A percentile compares a stretch with the other conserved stretches of the same genome.
Evolutionary conservation across 2,888 invertebrate genomes (phyloP).

Genomic region (Arctia plantaginis): DNA sequence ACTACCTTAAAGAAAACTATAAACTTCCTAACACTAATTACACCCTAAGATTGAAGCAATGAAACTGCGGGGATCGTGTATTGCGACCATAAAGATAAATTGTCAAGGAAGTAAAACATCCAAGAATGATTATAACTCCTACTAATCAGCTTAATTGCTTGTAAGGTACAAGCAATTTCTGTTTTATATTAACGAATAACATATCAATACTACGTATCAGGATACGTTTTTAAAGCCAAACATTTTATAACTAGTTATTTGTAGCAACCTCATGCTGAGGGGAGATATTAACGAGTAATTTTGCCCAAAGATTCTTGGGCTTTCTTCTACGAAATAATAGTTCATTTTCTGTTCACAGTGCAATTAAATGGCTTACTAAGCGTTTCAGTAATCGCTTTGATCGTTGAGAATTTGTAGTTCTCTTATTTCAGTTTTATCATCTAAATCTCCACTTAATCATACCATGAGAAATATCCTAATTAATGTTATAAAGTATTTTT

Average conservation of each 20-base stretch:
- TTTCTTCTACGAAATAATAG: too few relatives aligned
- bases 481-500: too few relatives aligned
- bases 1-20: too few relatives aligned
- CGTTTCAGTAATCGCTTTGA: slow-evolving; percentile 20
- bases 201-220: too few relatives aligned
- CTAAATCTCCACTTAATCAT: neutral
- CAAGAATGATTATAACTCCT: neutral
- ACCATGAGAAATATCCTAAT: neutral
- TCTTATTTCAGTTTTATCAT: neutral
- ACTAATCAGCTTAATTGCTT: neutral
- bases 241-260: slow-evolving; percentile 37
- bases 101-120: neutral
- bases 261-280: slow-evolving; percentile 17
- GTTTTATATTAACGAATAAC: too few relatives aligned
- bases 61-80: neutral
- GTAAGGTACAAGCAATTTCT: too few relatives aligned
- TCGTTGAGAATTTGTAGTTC: slow-evolving; percentile 13
- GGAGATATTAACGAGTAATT: slow-evolving; percentile 22
- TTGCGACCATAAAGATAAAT: neutral
- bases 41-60: neutral
- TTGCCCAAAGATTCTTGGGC: too few relatives aligned
- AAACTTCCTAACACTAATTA: neutral
- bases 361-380: slow-evolving; percentile 31
- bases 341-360: slow-evolving; percentile 12
- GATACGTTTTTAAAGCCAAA: too few relatives aligned